phyloP scores from a whole-genome alignment of 2,797 vertebrate genomes.

The Clarias pachynema region DNA sequence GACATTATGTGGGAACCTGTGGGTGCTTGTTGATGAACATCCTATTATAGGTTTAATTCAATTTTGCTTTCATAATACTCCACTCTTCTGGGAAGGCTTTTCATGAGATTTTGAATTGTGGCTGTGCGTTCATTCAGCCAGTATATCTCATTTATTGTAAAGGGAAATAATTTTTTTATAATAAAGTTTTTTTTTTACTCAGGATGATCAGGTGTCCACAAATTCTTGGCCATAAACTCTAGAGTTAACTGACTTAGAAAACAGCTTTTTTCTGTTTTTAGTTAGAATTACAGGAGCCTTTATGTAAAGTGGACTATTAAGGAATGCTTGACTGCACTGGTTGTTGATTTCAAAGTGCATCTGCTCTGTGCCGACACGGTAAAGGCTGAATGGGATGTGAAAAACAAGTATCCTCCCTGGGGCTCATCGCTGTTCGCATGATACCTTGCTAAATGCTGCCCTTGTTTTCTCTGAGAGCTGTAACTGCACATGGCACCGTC shows the following conservation, averaged over 20 bases:
- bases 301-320: neutral
- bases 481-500: slow-evolving; percentile 61
- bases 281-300: neutral
- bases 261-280: neutral
- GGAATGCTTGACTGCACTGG: neutral
- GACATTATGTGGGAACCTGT: neutral
- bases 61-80: neutral
- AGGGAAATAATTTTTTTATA: neutral
- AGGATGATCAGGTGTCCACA: neutral
- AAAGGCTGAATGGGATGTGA: neutral
- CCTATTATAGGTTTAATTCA: neutral
- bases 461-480: slow-evolving; percentile 45
- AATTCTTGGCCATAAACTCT: neutral
- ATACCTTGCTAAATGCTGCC: slow-evolving; percentile 62
- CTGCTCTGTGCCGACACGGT: neutral
- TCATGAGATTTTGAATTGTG: no score
- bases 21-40: neutral
- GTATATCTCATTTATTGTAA: no score
- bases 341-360: neutral
- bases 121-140: neutral
- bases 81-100: neutral
- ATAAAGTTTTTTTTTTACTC: neutral
- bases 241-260: neutral
- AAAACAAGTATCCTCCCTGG: slow-evolving; percentile 14
- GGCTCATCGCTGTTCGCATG: slow-evolving; percentile 54